Base-by-base conservation (phyloP, 2,888 invertebrate species). In the Agrochola lychnidis region DNA sequence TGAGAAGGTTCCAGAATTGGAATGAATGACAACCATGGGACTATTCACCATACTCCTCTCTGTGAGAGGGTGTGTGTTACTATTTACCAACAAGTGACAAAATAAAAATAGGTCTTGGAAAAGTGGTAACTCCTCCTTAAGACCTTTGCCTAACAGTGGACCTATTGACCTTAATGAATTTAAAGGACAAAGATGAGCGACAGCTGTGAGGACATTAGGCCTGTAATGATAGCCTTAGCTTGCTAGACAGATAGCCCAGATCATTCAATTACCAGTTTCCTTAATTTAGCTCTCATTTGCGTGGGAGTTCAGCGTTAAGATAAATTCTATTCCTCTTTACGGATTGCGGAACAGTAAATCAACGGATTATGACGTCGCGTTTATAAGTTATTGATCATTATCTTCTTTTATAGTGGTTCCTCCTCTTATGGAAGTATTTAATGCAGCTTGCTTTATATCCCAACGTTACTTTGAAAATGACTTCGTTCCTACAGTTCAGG, bases 241-340 rank as follows among this genome's bases (percentile, higher is more conserved):
- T 40, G 61, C 62, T 67, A 66, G 69, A 48, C 64, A n/a, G 48
- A 70, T 72, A 84, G 61, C 45, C 19, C 62, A 85, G 67, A 76
- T 76, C 61, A 81, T 76, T 76, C 36, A 81, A 82, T 71, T 83
- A 78, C 86, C 57, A 63, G 83, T 80, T 80, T 87, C 87, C 87
- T 87, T 78, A 53, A 77, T 75, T 82, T 82, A 87, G 80, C 76
- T 67, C 73, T 57, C 30, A 30, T 30, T 30, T 88, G 86, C 77
- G 88, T 87, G 72, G 88, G 87, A 68, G 10, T 69, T 57, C 66
- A 78, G 63, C 61, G 66, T 68, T 59, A 59, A 61, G 70, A 73
- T 77, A 74, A 73, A 72, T 75, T 72, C 12, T 67, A 76, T 73
- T 76, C 70, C 62, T 77, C 59, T 79, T 68, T 69, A 75, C 30